Evolutionary conservation across 35 echinoderm and acorn worm species (phyloP).

Genomic region (Ophiothrix spiculata): DNA sequence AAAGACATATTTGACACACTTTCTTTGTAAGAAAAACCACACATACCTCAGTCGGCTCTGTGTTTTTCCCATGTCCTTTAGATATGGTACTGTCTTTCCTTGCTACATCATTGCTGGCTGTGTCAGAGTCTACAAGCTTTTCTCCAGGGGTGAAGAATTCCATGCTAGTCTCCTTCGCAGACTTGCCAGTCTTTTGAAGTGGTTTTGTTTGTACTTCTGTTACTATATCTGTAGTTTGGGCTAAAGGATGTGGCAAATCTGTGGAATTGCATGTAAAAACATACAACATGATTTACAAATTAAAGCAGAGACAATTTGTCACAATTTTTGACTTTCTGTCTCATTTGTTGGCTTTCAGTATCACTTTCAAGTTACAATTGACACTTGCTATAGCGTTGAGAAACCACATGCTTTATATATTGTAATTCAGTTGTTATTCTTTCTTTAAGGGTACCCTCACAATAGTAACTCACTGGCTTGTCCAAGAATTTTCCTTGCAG

Average conservation of each 20-base stretch:
- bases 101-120: background rate
- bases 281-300: no score
- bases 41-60: constrained; percentile 18
- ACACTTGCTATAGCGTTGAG: no score
- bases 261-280: no score
- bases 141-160: background rate
- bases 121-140: background rate
- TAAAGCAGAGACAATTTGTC: no score
- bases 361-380: no score
- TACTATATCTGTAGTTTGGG: constrained; percentile 1
- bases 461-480: no score
- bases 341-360: no score
- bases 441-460: no score
- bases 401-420: no score
- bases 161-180: constrained; percentile 11
- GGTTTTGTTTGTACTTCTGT: constrained; percentile 13
- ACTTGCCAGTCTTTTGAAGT: constrained; percentile 11
- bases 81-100: constrained; percentile 25
- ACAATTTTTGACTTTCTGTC: no score
- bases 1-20: background rate
- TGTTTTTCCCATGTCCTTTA: constrained; percentile 9
- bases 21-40: background rate
- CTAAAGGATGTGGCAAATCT: constrained; percentile 17
- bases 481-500: no score
- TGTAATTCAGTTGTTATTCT: no score